Percentiles rank a stretch among this genome's conserved stretches.
These are phyloP conservation scores for Pseudomyrmex cubaensis DNA, from an alignment of 1,140 invertebrate genomes.

Conservation along the genomic window DNA sequence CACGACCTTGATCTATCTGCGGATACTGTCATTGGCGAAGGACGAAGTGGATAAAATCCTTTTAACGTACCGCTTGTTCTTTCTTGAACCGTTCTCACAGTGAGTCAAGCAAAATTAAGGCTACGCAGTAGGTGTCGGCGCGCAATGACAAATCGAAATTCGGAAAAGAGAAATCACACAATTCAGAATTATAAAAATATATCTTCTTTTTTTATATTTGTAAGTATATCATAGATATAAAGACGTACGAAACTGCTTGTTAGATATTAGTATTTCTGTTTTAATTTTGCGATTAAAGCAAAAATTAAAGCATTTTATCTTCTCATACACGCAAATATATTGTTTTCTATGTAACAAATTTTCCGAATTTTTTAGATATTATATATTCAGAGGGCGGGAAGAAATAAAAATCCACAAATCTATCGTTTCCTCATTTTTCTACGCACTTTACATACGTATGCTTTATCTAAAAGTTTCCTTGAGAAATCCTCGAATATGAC, in stretches of 20 bases:
- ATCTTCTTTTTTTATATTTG: too few species aligned
- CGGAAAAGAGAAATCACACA: too few species aligned
- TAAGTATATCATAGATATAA: too few species aligned
- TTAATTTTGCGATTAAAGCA: too few species aligned
- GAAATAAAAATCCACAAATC: background rate
- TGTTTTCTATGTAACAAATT: background rate
- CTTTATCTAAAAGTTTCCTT: background rate
- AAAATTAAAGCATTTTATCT: background rate
- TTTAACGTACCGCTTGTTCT: background rate
- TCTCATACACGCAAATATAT: background rate
- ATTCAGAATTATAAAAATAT: too few species aligned
- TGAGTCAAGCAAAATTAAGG: too few species aligned
- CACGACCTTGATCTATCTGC: conserved; percentile 2
- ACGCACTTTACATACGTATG: background rate
- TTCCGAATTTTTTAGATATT: background rate
- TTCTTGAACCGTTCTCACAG: too few species aligned
- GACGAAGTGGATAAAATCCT: conserved; percentile 1
- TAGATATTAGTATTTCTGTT: too few species aligned
- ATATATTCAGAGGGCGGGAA: background rate
- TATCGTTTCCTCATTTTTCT: background rate
- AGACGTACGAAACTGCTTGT: too few species aligned
- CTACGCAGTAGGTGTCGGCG: too few species aligned
- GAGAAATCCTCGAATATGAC: background rate
- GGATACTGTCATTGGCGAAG: background rate
- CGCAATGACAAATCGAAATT: too few species aligned